A percentile compares a stretch with the other conserved stretches of the same genome.
These are phyloP conservation scores for Copidosoma floridanum DNA, from an alignment of 1,140 invertebrate species.

Conservation along the genomic window DNA sequence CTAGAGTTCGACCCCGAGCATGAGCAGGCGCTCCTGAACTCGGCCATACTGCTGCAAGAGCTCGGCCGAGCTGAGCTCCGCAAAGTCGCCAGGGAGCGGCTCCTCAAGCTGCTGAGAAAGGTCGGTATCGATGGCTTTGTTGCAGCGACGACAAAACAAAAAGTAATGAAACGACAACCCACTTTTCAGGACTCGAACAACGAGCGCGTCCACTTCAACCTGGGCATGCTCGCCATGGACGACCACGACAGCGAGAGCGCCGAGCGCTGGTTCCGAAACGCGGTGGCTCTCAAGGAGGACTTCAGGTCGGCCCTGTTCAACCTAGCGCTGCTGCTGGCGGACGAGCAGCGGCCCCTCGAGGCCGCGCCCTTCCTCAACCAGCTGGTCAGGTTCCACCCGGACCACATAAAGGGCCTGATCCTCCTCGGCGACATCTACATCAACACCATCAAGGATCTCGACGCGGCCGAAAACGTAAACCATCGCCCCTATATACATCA, in stretches of 20 bases:
- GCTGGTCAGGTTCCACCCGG: slow-evolving; percentile 85
- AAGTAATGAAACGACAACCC: no score
- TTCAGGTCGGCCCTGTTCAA: slow-evolving; percentile 94
- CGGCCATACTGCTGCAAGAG: slow-evolving; percentile 91
- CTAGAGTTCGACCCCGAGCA: slow-evolving; percentile 91
- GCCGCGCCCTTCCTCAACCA: slow-evolving; percentile 91
- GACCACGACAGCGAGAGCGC: slow-evolving; percentile 84
- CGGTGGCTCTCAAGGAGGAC: slow-evolving; percentile 79
- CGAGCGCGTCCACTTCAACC: slow-evolving; percentile 89
- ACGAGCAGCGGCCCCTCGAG: slow-evolving; percentile 83
- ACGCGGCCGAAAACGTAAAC: slow-evolving; percentile 87
- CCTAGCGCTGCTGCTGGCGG: slow-evolving; percentile 84
- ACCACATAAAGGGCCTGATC: slow-evolving; percentile 93
- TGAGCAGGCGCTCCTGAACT: slow-evolving; percentile 91
- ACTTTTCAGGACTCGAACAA: slow-evolving; percentile 66
- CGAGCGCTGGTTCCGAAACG: slow-evolving; percentile 84
- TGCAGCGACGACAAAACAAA: no score
- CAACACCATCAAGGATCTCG: slow-evolving; percentile 91
- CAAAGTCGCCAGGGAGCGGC: slow-evolving; percentile 74
- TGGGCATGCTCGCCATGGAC: slow-evolving; percentile 96
- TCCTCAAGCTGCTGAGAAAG: slow-evolving; percentile 79
- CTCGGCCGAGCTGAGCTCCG: slow-evolving; percentile 75
- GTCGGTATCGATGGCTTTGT: no score
- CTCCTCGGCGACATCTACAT: slow-evolving; percentile 95
- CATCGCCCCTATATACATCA: slow-evolving; percentile 49